These are phyloP conservation scores for Siphonodentalium dalli DNA, from an alignment of 2,888 invertebrate genomes.

Conservation along the genomic window DNA sequence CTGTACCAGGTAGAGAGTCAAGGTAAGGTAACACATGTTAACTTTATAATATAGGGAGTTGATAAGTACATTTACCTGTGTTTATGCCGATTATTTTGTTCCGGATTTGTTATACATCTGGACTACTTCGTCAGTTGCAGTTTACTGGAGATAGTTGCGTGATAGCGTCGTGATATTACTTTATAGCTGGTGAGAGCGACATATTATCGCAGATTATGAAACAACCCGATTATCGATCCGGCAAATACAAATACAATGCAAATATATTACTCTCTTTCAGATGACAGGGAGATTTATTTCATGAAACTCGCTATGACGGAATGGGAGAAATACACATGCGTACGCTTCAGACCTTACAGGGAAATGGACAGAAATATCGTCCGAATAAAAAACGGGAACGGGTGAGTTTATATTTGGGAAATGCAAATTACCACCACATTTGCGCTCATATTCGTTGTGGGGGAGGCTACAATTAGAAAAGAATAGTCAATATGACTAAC, in stretches of 20 bases:
- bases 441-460: neutral
- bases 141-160: too few species aligned
- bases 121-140: too few species aligned
- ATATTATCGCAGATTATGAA: neutral
- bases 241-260: too few species aligned
- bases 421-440: neutral
- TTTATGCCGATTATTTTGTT: too few species aligned
- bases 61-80: too few species aligned
- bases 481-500: neutral
- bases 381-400: slow-evolving; percentile 50
- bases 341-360: slow-evolving; percentile 40
- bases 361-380: slow-evolving; percentile 39
- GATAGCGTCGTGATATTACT: too few species aligned
- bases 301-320: slow-evolving; percentile 55
- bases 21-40: too few species aligned
- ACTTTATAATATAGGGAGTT: too few species aligned
- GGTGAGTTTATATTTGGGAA: slow-evolving; percentile 44
- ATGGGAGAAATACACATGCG: slow-evolving; percentile 58
- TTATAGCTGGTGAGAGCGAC: neutral
- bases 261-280: slow-evolving; percentile 29
- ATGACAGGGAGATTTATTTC: slow-evolving; percentile 43
- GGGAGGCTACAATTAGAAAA: neutral
- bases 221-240: too few species aligned
- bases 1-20: too few species aligned
- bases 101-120: too few species aligned